Base-by-base conservation (phyloP, 2,888 invertebrate genomes). In the Rhogogaster chlorosoma region DNA sequence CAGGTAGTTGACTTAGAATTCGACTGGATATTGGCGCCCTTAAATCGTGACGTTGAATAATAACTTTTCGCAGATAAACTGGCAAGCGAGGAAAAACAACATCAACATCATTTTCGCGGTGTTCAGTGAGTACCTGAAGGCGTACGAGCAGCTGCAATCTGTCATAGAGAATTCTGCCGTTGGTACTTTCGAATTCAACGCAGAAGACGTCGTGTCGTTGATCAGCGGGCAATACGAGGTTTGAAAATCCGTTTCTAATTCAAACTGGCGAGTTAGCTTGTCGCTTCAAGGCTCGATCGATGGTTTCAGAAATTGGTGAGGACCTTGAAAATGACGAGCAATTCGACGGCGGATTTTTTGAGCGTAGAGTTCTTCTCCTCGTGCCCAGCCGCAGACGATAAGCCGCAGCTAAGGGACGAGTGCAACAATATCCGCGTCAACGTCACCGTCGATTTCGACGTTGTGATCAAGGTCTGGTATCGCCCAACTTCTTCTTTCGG, bases 101-200 rank as follows among this genome's bases (percentile, higher is more conserved):
- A 95, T 98, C 64, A 97, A 96, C 92, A 94, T 98, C 64, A 97
- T 98, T 89, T 97, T 98, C 93, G 97, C 97, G 1, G 96, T 96
- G 18, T 94, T 92, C 26, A 90, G 0, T 4, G 92, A 36, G 92
- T 0, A 67, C 67, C 93, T 86, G 89, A 92, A 53, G 15, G 32
- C 88, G 29, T 92, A 92, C 73, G 85, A 88, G 15, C 18, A 86
- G 29, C 78, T 92, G 61, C 90, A 89, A 22, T 22, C 61, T 10
- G 94, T 95, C 73, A 96, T 98, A 87, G 95, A 95, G 87, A 97
- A 96, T 53, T 96, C 97, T 0, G 95, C 95, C 73, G 95, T 95
- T 86, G 97, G 96, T n/a, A 94, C 94, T 45, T 93, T 97, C 73
- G 94, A 95, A 26, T 93, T 94, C 70, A 95, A 96, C 89, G 96